A percentile compares a stretch with the other conserved stretches of the same genome.
Evolutionary conservation across 2,888 invertebrate species (phyloP).

Genomic region (Rhaphigaster nebulosa): DNA sequence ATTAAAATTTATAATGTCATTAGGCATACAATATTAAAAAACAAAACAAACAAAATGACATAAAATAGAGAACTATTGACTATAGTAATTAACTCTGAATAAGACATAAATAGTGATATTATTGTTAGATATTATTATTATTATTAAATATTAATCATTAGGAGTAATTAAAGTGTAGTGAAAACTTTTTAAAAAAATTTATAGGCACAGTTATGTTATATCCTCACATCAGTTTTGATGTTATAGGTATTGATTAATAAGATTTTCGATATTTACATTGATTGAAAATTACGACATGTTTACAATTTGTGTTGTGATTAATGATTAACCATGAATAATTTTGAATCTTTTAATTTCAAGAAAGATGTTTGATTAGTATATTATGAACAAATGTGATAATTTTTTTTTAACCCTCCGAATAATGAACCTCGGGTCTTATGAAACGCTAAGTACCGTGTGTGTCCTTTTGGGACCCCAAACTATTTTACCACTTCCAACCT

Average conservation of each 20-base stretch:
- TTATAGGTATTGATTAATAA: not conserved
- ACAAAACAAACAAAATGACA: not conserved
- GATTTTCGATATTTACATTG: not conserved
- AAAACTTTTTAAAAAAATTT: not conserved
- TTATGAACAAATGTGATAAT: no score
- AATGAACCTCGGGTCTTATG: no score
- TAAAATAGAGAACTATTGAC: not conserved
- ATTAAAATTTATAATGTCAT: not conserved
- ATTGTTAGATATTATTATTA: not conserved
- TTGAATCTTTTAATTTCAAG: not conserved
- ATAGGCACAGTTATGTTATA: not conserved
- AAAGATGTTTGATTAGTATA: no score
- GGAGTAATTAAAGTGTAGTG: not conserved
- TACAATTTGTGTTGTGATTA: not conserved
- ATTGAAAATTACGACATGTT: not conserved
- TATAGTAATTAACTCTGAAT: not conserved
- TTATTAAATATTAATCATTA: conserved; percentile 13
- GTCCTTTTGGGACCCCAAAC: no score
- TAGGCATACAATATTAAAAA: not conserved
- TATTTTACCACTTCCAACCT: no score
- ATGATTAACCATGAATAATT: no score
- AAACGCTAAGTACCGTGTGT: no score
- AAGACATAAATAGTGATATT: conserved; percentile 41
- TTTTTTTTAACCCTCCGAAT: no score
- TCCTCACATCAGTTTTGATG: not conserved